Percentiles rank a stretch among this genome's conserved stretches.
These are phyloP conservation scores for Miniopterus natalensis DNA, from an alignment of 2,113 vertebrate species.

Conservation along the genomic window DNA sequence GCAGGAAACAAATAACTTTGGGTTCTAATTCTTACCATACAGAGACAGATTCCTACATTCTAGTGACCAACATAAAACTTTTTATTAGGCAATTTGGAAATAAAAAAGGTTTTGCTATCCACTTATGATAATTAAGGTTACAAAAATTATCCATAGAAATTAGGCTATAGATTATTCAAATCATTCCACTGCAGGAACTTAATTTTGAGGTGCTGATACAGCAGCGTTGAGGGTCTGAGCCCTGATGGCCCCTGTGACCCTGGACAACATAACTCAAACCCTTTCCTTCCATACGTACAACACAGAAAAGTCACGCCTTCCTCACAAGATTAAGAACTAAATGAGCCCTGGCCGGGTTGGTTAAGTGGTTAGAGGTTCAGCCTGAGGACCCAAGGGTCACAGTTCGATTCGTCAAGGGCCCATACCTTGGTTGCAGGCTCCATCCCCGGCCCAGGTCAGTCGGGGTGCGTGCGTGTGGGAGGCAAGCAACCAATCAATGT, in stretches of 20 bases:
- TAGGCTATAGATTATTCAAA: neutral
- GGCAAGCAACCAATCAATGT: no score
- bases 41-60: neutral
- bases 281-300: neutral
- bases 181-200: neutral
- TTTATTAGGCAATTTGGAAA: constrained; percentile 13
- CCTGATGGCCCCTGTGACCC: neutral
- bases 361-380: no score
- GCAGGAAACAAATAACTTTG: neutral
- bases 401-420: no score
- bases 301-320: neutral
- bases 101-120: neutral
- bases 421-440: no score
- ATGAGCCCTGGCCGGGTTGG: no score
- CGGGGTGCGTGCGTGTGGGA: no score
- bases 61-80: neutral
- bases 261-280: neutral
- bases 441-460: no score
- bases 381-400: no score
- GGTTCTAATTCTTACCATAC: neutral
- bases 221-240: neutral
- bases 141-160: neutral
- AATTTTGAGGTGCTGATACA: neutral
- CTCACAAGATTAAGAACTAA: neutral
- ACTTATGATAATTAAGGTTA: neutral